phyloP scores from a whole-genome alignment of 2,888 invertebrate species.

The Parasteatoda lunata region DNA sequence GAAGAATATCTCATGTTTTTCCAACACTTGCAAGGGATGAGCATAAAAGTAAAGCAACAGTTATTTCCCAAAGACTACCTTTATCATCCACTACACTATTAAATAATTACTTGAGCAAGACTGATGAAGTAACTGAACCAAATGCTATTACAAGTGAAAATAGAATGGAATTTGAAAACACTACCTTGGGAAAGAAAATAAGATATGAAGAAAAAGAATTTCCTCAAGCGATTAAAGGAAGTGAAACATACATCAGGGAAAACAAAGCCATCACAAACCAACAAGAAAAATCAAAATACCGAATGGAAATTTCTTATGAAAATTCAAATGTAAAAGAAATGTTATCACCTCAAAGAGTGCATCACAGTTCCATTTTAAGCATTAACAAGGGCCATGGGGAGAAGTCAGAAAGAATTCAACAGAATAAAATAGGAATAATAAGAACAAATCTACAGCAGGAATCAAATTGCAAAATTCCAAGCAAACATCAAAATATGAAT shows the following conservation, averaged over 20 bases:
- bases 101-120: too few relatives aligned
- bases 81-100: too few relatives aligned
- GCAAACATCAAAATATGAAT: not conserved
- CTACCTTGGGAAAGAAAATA: too few relatives aligned
- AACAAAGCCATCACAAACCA: not conserved
- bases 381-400: not conserved
- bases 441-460: not conserved
- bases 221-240: too few relatives aligned
- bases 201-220: too few relatives aligned
- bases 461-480: not conserved
- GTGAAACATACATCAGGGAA: not conserved
- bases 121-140: too few relatives aligned
- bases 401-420: not conserved
- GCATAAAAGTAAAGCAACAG: too few relatives aligned
- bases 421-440: not conserved
- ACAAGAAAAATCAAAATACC: not conserved
- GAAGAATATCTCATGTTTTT: too few relatives aligned
- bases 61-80: too few relatives aligned
- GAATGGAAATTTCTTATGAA: not conserved
- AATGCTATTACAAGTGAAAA: too few relatives aligned
- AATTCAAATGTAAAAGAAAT: not conserved
- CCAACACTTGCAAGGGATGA: too few relatives aligned
- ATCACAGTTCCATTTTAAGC: not conserved
- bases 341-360: not conserved
- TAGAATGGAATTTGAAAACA: too few relatives aligned